These are phyloP conservation scores for Dynastes tityus DNA, from an alignment of 2,888 invertebrate genomes.

Conservation along the genomic window DNA sequence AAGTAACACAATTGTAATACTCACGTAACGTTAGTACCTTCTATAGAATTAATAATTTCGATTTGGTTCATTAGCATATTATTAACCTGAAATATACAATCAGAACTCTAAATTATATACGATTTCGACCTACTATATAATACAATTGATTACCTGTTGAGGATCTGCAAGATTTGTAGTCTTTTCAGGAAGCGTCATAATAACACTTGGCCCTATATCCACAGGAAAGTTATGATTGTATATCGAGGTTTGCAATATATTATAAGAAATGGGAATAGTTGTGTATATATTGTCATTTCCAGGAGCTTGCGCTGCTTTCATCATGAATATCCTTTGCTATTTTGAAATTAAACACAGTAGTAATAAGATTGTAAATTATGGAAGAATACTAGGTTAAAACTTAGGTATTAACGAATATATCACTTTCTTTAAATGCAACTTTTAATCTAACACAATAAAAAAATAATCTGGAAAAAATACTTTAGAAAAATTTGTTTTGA, in stretches of 20 bases:
- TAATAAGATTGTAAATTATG: too few relatives aligned
- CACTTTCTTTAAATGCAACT: background rate
- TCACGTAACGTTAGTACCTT: constrained; percentile 8
- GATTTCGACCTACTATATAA: too few relatives aligned
- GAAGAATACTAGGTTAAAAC: too few relatives aligned
- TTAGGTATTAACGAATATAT: background rate
- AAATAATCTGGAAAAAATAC: background rate
- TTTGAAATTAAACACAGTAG: too few relatives aligned
- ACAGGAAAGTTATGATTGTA: constrained; percentile 28
- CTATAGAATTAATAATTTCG: background rate
- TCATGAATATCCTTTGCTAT: background rate
- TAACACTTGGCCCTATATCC: constrained; percentile 6
- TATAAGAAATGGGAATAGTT: constrained; percentile 23
- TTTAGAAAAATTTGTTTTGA: background rate
- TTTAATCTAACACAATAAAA: background rate
- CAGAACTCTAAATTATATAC: background rate
- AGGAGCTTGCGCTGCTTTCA: constrained; percentile 29
- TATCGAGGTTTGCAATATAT: constrained; percentile 20
- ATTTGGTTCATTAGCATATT: background rate
- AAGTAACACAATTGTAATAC: constrained; percentile 15
- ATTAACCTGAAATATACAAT: constrained; percentile 6
- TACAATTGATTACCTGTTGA: constrained; percentile 14
- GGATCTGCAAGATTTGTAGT: background rate
- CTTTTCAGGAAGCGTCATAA: constrained; percentile 20
- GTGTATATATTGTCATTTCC: constrained; percentile 38